Conservation (phyloP, 2,888 invertebrate species). For the Deilephila porcellus region DNA sequence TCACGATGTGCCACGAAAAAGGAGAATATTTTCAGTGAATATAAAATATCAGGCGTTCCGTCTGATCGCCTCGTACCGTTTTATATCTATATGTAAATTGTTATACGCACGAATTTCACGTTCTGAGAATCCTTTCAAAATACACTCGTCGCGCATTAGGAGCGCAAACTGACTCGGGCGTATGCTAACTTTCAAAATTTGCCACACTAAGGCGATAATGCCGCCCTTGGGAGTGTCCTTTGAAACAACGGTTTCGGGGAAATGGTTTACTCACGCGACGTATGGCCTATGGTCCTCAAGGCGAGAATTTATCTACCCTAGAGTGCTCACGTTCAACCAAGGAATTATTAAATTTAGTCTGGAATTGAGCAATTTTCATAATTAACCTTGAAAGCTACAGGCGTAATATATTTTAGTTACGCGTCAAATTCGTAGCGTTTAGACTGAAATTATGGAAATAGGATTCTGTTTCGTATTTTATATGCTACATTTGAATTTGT, state of each 20-base stretch:
- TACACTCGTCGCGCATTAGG: neutral
- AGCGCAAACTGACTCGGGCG: constrained; percentile 44
- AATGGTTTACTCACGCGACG: constrained; percentile 42
- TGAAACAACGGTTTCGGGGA: constrained; percentile 50
- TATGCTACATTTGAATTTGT: too few relatives aligned
- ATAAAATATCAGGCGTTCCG: neutral
- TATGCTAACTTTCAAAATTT: constrained; percentile 50
- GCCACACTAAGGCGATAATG: constrained; percentile 52
- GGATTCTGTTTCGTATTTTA: too few relatives aligned
- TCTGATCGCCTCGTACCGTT: neutral
- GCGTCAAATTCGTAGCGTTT: neutral
- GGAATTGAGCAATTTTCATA: neutral
- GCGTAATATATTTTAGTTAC: neutral
- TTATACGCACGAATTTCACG: neutral
- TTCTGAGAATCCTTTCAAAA: constrained; percentile 13
- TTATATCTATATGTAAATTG: constrained; percentile 12
- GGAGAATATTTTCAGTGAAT: constrained; percentile 4
- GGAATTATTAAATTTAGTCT: too few relatives aligned
- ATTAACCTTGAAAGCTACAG: neutral
- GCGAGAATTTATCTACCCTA: neutral
- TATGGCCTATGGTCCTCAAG: too few relatives aligned
- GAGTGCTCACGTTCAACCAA: neutral
- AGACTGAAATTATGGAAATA: too few relatives aligned
- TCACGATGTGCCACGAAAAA: neutral
- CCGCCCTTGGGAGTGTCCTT: constrained; percentile 51